Conservation (phyloP, 2,888 invertebrate genomes). For the Malthinus flaveolus region DNA sequence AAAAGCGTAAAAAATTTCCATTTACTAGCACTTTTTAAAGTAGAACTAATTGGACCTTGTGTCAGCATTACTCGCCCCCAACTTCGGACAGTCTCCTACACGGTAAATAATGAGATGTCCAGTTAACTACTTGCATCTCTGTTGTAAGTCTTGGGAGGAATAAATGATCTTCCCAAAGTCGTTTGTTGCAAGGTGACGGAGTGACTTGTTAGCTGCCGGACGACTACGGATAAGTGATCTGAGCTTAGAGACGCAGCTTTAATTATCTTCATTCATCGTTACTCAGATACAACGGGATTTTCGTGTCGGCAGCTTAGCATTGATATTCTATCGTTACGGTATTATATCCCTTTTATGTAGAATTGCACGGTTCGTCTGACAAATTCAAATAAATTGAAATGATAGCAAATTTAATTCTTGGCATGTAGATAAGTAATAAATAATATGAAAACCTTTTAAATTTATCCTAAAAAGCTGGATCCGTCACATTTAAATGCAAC, state of each 20-base stretch:
- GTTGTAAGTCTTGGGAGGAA: constrained; percentile 35
- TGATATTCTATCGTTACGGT: constrained; percentile 16
- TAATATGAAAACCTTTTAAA: too few species aligned
- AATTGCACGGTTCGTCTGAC: constrained; percentile 6
- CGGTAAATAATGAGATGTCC: constrained; percentile 45
- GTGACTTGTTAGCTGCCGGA: constrained; percentile 40
- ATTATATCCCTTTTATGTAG: constrained; percentile 2
- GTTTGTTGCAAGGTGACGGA: constrained; percentile 43
- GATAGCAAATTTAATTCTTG: neutral
- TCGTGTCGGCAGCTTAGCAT: constrained; percentile 25
- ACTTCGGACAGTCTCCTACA: constrained; percentile 41
- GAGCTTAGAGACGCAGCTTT: constrained; percentile 29
- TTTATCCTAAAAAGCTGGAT: too few species aligned
- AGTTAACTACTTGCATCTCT: constrained; percentile 44
- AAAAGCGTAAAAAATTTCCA: constrained; percentile 35
- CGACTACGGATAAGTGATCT: constrained; percentile 30
- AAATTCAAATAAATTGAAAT: constrained; percentile 1
- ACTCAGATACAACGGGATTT: constrained; percentile 28
- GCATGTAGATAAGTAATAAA: too few species aligned
- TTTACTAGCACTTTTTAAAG: constrained; percentile 40
- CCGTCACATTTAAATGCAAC: too few species aligned
- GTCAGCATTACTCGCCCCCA: constrained; percentile 42
- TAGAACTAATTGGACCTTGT: constrained; percentile 45
- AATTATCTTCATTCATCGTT: constrained; percentile 31
- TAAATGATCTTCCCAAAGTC: constrained; percentile 43